These are phyloP conservation scores for Pyrgus malvae DNA, from an alignment of 2,888 invertebrate genomes.

Conservation along the genomic window DNA sequence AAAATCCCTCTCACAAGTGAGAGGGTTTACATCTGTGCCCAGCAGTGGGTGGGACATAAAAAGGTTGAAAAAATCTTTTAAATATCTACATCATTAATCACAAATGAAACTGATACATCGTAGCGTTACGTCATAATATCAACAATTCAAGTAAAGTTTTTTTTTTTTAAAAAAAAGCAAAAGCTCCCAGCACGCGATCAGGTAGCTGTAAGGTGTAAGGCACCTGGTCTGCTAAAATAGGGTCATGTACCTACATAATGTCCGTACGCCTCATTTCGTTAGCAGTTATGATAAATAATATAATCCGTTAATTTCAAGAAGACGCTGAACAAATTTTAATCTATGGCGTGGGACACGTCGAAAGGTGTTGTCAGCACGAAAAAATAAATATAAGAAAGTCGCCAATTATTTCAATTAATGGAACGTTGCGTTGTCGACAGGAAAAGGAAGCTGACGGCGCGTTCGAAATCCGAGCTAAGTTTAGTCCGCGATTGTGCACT, in stretches of 20 bases:
- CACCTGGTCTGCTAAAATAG: too few relatives aligned
- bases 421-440: conserved; percentile 69
- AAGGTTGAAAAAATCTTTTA: too few relatives aligned
- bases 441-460: conserved; percentile 65
- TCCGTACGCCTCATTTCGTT: conserved; percentile 32
- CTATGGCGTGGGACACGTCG: conserved; percentile 39
- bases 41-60: too few relatives aligned
- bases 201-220: too few relatives aligned
- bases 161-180: too few relatives aligned
- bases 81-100: too few relatives aligned
- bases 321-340: conserved; percentile 28
- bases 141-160: too few relatives aligned
- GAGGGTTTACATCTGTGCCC: too few relatives aligned
- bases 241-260: neutral
- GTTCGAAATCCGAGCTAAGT: conserved; percentile 54
- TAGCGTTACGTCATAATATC: too few relatives aligned
- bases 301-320: conserved; percentile 15
- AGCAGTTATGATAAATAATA: conserved; percentile 26
- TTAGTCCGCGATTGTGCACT: conserved; percentile 68
- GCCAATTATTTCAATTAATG: conserved; percentile 80
- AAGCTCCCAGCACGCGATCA: conserved; percentile 53
- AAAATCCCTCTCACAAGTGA: too few relatives aligned
- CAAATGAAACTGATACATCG: too few relatives aligned
- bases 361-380: conserved; percentile 65
- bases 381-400: conserved; percentile 62